Base-by-base conservation (phyloP, 2,113 vertebrate genomes). In the Salvelinus sp. region DNA sequence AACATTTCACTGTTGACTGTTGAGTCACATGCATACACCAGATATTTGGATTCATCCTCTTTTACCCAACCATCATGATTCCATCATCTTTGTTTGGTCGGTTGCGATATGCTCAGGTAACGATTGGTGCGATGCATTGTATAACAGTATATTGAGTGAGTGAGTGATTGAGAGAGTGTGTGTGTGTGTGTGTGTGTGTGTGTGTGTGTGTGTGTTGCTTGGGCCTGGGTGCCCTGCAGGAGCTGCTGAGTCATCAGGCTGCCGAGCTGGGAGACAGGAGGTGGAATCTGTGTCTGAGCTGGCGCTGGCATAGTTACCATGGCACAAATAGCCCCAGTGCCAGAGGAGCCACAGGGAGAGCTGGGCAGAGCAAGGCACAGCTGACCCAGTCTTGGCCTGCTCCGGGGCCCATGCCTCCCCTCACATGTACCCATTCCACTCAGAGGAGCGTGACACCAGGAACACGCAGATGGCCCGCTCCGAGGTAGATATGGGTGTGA, bases 221-320 rank as follows among this genome's bases (percentile, higher is more conserved):
- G 30, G 6, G 66, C 6, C 18, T 68, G 50, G 83, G 75, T 81
- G 79, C 89, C 89, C 88, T 87, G 90, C 89, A 89, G 88, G 88
- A 90, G 88, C 71, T 91, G 88, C 90, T 88, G 91, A 92, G 88
- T 92, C 91, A 92, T 90, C 88, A 86, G 69, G 83, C 88, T 88
- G 85, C 82, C 83, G 85, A 79, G 84, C 77, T 83, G 83, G 80
- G 86, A 91, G 89, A 91, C 85, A 69, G 78, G 87, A 88, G 88
- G 87, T 85, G 87, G 87, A 89, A 90, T 89, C 82, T 90, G 86
- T 84, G 91, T 91, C 86, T 90, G 90, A 89, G 89, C 90, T 89
- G 88, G 88, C 87, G 73, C 88, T 89, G 90, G 91, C 89, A 91
- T 83, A 82, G 90, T 89, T 90, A 84, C 87, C 87, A 85, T 85